phyloP scores from a whole-genome alignment of 2,888 invertebrate genomes.

The Laspeyria flexula region DNA sequence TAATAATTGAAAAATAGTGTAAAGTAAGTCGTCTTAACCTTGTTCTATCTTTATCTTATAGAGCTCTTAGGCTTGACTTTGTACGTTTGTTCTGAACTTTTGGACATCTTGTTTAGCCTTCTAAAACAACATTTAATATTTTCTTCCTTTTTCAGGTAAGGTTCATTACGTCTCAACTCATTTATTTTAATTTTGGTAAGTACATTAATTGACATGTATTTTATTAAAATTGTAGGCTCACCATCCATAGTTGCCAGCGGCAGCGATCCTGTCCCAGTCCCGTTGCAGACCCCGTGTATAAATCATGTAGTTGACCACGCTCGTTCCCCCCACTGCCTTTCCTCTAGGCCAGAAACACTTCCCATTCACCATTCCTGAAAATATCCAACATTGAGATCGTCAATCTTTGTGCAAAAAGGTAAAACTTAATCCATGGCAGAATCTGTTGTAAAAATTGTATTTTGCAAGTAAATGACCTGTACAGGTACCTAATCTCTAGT shows the following conservation, averaged over 20 bases:
- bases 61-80: too few relatives aligned
- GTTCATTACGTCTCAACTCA: background rate
- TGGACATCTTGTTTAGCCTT: too few relatives aligned
- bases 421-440: too few relatives aligned
- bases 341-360: constrained; percentile 82
- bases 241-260: constrained; percentile 89
- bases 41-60: too few relatives aligned
- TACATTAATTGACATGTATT: background rate
- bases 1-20: too few relatives aligned
- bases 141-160: constrained; percentile 30
- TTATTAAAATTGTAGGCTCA: constrained; percentile 39
- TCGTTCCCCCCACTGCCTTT: constrained; percentile 80
- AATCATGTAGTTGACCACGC: constrained; percentile 86
- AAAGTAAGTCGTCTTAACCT: too few relatives aligned
- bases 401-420: background rate
- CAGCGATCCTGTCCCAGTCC: constrained; percentile 89
- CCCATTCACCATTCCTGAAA: constrained; percentile 70
- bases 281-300: constrained; percentile 88
- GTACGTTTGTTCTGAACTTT: too few relatives aligned
- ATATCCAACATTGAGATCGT: background rate
- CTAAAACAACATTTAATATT: background rate
- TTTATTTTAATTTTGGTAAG: background rate
- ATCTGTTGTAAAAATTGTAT: too few relatives aligned
- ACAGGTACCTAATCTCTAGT: too few relatives aligned
- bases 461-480: too few relatives aligned